Evolutionary conservation across 2,113 vertebrate species (phyloP), one percentile per base, ranked within the genome.

Genomic region (Benitochromis conjunctus): DNA sequence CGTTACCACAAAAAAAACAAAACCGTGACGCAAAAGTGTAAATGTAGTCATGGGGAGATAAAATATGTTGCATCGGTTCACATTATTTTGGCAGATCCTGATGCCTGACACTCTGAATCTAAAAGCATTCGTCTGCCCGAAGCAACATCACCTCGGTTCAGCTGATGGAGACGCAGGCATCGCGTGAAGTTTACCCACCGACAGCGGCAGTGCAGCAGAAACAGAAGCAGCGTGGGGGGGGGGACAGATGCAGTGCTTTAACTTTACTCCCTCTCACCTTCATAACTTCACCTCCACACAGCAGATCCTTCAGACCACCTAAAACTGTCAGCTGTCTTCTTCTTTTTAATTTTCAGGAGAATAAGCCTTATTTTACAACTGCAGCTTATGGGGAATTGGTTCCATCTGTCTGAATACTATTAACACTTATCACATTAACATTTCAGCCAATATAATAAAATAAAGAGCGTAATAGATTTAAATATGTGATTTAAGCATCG

Each of bases 381-480:
- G 24, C 46, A 7, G 14, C 16, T 29, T 11, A 29, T 31, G 21
- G 69, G 41, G 46, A 74, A 48, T 74, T 1, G 24, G 5, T 19
- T 76, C 14, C 69, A 76, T 76, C 24, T 76, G 43, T 76, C 69
- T 76, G 24, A 76, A 76, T 76, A 51, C 43, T 18, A 74, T 48
- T 74, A 74, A 26, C 13, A 46, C 21, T 46, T 7, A 41, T 41
- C 62, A 66, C 62, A 41, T 41, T 41, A 10, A 41, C 11, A 0
- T 0, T n/a, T 3, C 48, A 74, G 66, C 66, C 66, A 74, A 48
- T 74, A 29, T 26, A 18, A 71, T 71, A 71, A 71, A 71, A 71
- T 48, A 3, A n/a, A 48, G 9, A 74, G 14, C 29, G 18, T 48
- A 74, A 74, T 18, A 48, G 66, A 74, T 26, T 74, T 29, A 31